Percentiles rank a stretch among this genome's conserved stretches.
Conservation (phyloP, 2,888 invertebrate species). For the Myopa tessellatipennis region DNA sequence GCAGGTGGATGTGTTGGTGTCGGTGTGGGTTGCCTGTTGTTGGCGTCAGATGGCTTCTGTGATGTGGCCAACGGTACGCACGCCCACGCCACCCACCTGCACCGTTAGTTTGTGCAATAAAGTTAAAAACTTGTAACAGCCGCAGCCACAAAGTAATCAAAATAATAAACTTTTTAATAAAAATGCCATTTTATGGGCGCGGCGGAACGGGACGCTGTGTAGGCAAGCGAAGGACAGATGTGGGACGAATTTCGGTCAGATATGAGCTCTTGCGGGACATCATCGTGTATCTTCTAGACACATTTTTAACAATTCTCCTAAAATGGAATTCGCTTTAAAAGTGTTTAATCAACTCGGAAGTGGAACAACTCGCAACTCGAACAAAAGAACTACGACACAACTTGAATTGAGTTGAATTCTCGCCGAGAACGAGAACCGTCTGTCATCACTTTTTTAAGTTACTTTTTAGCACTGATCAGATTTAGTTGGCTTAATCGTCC, state of each 20-base stretch:
- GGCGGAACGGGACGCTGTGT: background rate
- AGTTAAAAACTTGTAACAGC: slow-evolving; percentile 33
- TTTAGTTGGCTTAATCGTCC: background rate
- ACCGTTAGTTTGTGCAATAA: slow-evolving; percentile 18
- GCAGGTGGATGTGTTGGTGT: background rate
- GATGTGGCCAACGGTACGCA: slow-evolving; percentile 8
- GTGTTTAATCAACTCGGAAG: no score
- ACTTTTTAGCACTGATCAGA: background rate
- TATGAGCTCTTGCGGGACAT: no score
- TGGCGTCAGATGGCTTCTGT: no score
- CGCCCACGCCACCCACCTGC: background rate
- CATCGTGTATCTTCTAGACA: no score
- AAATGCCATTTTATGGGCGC: slow-evolving; percentile 19
- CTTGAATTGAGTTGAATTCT: slow-evolving; percentile 10
- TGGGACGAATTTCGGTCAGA: background rate
- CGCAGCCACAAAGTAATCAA: slow-evolving; percentile 32
- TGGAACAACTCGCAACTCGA: no score
- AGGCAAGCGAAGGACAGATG: background rate
- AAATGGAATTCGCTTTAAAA: no score
- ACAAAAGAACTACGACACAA: background rate
- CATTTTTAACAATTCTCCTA: no score
- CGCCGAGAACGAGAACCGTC: slow-evolving; percentile 27
- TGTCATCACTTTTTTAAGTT: background rate
- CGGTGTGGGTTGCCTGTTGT: background rate
- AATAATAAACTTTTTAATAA: slow-evolving; percentile 34